Conservation (phyloP, 2,888 invertebrate genomes). For the Epistrophe grossulariae region DNA sequence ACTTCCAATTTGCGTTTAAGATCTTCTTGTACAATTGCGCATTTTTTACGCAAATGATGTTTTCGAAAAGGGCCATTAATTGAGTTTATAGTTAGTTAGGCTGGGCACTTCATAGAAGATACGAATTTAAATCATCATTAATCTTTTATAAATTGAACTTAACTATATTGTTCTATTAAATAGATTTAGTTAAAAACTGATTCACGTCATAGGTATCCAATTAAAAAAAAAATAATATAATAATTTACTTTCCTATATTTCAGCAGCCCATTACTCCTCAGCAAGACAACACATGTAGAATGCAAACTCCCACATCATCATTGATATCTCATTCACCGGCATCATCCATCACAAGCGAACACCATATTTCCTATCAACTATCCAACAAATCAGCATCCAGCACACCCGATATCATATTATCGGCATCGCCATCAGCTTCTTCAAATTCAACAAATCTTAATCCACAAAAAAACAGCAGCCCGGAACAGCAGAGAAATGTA, state of each 20-base stretch:
- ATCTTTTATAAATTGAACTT: no score
- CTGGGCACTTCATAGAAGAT: no score
- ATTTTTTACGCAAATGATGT: no score
- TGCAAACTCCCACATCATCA: conserved; percentile 63
- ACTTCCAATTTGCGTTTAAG: no score
- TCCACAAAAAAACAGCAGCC: conserved; percentile 39
- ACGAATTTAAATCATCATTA: no score
- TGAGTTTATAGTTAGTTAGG: no score
- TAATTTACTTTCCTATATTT: neutral
- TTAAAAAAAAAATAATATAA: neutral
- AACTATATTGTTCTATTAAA: no score
- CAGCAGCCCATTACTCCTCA: conserved; percentile 40
- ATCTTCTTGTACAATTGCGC: no score
- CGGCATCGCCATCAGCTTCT: conserved; percentile 47
- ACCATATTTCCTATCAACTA: conserved; percentile 54
- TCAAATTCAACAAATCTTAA: conserved; percentile 36
- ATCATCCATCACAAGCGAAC: conserved; percentile 64
- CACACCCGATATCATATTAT: conserved; percentile 57
- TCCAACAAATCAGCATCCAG: conserved; percentile 60
- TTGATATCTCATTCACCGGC: conserved; percentile 60
- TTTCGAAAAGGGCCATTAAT: no score
- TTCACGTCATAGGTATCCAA: no score
- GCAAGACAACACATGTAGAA: conserved; percentile 42
- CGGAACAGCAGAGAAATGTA: conserved; percentile 62
- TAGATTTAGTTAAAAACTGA: no score